Evolutionary conservation across 2,888 invertebrate species (phyloP), one percentile per base, ranked within the genome.

Genomic region (Nephrocerus scutellatus): DNA sequence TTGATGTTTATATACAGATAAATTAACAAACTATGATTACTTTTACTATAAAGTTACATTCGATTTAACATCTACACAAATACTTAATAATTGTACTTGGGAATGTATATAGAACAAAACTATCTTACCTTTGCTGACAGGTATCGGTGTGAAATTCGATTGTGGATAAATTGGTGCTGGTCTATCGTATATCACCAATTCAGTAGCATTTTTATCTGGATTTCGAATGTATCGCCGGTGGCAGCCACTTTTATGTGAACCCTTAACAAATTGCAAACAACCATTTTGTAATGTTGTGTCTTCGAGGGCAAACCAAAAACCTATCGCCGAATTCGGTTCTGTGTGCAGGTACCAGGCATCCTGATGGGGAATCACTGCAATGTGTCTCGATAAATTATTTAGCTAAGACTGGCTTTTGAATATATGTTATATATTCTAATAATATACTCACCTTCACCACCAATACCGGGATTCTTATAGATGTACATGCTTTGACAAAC

Each of bases 401-500:
- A 22, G 16, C 20, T 34, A 12, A 15, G 24, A 24, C 15, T 28
- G 9, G 9, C 14, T 14, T 21, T 32, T 5, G 14, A 38, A 23
- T 29, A 29, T 10, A 14, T 14, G 5, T 14, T 2, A 6, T 20
- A 36, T 14, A 20, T 24, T 18, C 9, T 18, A 8, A 54, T n/a
- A n/a, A n/a, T n/a, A n/a, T n/a, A n/a, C n/a, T 52, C 70, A 88
- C 89, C 88, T 80, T 85, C 86, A 5, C 90, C 84, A 1, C 95
- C 95, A 41, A 88, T 74, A 13, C 81, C 79, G 1, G 95, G 91
- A 71, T 92, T 92, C 72, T 97, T 98, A 67, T 89, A 97, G 46
- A 98, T 96, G 59, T 90, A 89, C 97, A 97, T 97, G 70, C 95
- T 93, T 63, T 97, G 97, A 2, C 83, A 83, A 1, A 97, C 76